phyloP scores from a whole-genome alignment of 2,797 vertebrate genomes.

The Prionace glauca region DNA sequence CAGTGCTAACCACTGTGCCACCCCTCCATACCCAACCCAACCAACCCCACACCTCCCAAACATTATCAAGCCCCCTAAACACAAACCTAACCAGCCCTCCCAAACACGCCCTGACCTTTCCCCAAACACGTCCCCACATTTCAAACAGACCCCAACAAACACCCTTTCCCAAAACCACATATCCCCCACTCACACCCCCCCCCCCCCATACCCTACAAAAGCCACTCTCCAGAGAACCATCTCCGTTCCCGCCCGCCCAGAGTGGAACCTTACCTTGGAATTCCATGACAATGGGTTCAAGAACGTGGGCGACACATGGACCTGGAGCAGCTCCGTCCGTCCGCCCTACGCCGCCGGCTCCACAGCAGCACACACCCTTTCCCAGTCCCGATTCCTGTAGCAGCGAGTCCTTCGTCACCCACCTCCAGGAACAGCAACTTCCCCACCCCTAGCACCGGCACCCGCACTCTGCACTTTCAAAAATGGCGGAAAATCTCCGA shows the following conservation, averaged over 20 bases:
- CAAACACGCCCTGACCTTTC: no score
- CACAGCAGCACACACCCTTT: not conserved
- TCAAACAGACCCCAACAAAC: no score
- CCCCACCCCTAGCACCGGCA: no score
- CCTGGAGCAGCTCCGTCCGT: not conserved
- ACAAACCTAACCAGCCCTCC: no score
- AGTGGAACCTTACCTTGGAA: slow-evolving; percentile 18
- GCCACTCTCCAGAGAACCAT: not conserved
- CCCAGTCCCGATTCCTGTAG: not conserved
- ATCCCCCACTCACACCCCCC: not conserved
- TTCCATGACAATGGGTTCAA: not conserved
- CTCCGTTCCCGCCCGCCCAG: no score
- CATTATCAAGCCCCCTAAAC: no score
- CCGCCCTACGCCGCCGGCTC: not conserved
- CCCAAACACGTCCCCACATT: no score
- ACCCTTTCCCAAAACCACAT: not conserved
- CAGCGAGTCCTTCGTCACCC: not conserved
- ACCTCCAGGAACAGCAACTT: no score
- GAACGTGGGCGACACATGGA: not conserved
- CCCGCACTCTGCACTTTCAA: not conserved
- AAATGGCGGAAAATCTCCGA: slow-evolving; percentile 20
- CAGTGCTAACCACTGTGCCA: no score
- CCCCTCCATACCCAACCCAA: no score
- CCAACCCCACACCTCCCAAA: no score
- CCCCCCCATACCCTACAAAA: not conserved